Evolutionary conservation across 2,888 invertebrate genomes (phyloP), one percentile per base, ranked within the genome.

Genomic region (Ormia ochracea): DNA sequence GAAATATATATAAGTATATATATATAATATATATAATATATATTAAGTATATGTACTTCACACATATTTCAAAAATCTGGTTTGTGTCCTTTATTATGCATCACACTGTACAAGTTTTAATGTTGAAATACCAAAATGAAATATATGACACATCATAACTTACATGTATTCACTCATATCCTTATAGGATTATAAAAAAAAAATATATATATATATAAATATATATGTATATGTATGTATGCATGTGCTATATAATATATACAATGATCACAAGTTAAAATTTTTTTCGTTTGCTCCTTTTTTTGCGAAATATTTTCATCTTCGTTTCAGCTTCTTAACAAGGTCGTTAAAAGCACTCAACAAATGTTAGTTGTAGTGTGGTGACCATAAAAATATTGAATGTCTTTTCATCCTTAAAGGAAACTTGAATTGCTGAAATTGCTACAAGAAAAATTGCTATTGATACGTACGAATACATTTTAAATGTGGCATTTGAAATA

Each of bases 371-470:
- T 31, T 61, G 61, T 75, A 59, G 23, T 41, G 10, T 61, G 75
- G 54, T 80, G 80, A 63, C 80, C 75, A 68, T 76, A 76, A 72
- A 76, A 65, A 54, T 54, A 54, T 36, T 61, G 1, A 50, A 68
- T 68, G 68, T 78, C 65, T 75, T 73, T 69, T 74, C 31, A 74
- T 38, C 12, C 52, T 23, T 41, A 17, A 45, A 58, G 23, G 38
- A 70, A 52, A 21, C 61, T 75, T 69, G 61, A 73, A 75, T 79
- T 52, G 52, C 52, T 69, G 52, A 76, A 81, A 81, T 82, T 83
- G 82, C 81, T 82, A 82, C 83, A 82, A 82, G 83, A 82, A 82
- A 83, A 83, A 83, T 83, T 82, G 78, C 69, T 70, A 75, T 79
- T 75, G 68, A 72, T 74, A 56, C 48, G 52, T 41, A 52, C 10